These are phyloP conservation scores for Clunio marinus DNA, from an alignment of 2,888 invertebrate genomes.

Conservation along the genomic window DNA sequence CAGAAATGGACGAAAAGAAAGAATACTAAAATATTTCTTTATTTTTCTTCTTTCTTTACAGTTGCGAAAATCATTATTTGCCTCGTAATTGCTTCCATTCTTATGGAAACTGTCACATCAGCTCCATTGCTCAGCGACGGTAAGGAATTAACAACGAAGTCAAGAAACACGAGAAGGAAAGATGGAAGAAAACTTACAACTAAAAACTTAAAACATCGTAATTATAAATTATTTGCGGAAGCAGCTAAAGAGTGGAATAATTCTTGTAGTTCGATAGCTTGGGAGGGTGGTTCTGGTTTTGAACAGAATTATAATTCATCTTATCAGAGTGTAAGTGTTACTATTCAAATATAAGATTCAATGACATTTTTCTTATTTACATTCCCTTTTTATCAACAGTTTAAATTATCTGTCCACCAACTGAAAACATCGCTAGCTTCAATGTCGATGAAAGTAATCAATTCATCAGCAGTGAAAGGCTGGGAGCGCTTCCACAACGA, in stretches of 20 bases:
- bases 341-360: neutral
- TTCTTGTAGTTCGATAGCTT: neutral
- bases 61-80: conserved; percentile 27
- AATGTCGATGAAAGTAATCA: neutral
- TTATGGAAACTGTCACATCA: neutral
- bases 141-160: neutral
- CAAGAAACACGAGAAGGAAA: neutral
- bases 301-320: neutral
- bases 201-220: neutral
- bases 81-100: conserved; percentile 1
- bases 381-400: neutral
- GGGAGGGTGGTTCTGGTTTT: neutral
- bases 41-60: conserved; percentile 7
- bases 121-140: conserved; percentile 17
- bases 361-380: neutral
- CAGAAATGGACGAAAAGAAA: neutral
- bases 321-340: neutral
- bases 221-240: neutral
- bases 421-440: neutral
- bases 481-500: neutral
- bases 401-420: neutral
- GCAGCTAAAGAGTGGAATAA: neutral
- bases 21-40: neutral
- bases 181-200: neutral
- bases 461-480: neutral